These are phyloP conservation scores for Hydrophis major DNA, from an alignment of 2,797 vertebrate species.

Conservation along the genomic window DNA sequence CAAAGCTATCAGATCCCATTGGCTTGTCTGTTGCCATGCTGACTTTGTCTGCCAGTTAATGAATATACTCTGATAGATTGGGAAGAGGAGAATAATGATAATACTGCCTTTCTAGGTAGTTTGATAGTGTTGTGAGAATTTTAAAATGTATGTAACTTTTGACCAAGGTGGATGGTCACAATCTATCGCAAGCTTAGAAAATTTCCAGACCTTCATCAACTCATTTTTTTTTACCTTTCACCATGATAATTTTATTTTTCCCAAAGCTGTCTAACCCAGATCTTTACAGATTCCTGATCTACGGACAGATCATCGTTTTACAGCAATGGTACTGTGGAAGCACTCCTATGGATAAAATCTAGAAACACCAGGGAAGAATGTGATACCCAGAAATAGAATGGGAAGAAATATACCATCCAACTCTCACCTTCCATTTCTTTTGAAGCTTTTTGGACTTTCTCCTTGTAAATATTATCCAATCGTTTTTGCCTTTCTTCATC, in stretches of 20 bases:
- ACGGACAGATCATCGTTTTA: background rate
- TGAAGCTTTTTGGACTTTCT: constrained; percentile 78
- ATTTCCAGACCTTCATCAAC: background rate
- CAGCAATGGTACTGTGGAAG: background rate
- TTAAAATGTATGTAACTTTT: background rate
- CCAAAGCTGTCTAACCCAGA: background rate
- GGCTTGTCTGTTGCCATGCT: too few relatives aligned
- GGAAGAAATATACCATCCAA: background rate
- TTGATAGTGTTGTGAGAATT: too few relatives aligned
- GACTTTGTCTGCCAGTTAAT: too few relatives aligned
- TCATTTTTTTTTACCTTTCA: background rate
- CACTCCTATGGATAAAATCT: background rate
- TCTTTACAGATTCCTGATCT: background rate
- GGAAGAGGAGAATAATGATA: too few relatives aligned
- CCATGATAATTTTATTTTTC: background rate
- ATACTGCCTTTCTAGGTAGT: too few relatives aligned
- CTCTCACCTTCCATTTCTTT: constrained; percentile 85
- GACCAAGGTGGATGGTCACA: background rate
- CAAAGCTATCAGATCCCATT: too few relatives aligned
- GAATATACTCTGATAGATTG: too few relatives aligned
- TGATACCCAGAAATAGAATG: background rate
- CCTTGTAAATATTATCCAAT: constrained; percentile 81
- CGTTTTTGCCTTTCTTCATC: constrained; percentile 83
- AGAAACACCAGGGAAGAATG: background rate
- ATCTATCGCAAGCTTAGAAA: too few relatives aligned